phyloP scores from a whole-genome alignment of 1,140 invertebrate species.

The Nasonia vitripennis region DNA sequence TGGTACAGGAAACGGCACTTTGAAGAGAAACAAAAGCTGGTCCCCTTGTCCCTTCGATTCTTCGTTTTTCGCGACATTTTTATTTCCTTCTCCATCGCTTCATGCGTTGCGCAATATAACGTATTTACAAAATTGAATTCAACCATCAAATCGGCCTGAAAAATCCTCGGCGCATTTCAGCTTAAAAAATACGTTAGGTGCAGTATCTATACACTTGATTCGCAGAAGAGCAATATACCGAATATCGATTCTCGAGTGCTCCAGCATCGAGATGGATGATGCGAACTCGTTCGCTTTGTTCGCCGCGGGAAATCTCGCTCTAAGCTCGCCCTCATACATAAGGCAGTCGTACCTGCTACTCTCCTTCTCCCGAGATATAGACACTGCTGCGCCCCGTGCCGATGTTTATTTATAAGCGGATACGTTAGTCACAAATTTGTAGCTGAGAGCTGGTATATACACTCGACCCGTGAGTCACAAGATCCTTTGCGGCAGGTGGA shows the following conservation, averaged over 20 bases:
- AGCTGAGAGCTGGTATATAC: background rate
- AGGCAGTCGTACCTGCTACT: conserved; percentile 17
- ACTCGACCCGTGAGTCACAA: too few species aligned
- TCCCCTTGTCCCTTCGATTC: conserved; percentile 1
- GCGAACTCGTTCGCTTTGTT: background rate
- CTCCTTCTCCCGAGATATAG: background rate
- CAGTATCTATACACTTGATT: too few species aligned
- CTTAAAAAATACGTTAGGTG: too few species aligned
- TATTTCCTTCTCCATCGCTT: too few species aligned
- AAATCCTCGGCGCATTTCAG: too few species aligned
- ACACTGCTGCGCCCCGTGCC: background rate
- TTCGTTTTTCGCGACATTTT: background rate
- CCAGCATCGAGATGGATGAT: conserved; percentile 34
- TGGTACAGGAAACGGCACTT: background rate
- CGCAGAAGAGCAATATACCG: background rate
- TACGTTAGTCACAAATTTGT: conserved; percentile 10
- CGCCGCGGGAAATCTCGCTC: conserved; percentile 35
- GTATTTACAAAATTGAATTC: too few species aligned
- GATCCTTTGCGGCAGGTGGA: background rate
- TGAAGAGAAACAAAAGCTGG: background rate
- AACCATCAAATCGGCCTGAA: too few species aligned
- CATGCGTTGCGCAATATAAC: too few species aligned
- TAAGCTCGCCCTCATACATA: conserved; percentile 44
- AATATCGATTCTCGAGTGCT: conserved; percentile 1
- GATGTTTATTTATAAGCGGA: conserved; percentile 43